Evolutionary conservation across 2,797 vertebrate species (phyloP), one percentile per base, ranked within the genome.

Genomic region (Acipenser ruthenus): DNA sequence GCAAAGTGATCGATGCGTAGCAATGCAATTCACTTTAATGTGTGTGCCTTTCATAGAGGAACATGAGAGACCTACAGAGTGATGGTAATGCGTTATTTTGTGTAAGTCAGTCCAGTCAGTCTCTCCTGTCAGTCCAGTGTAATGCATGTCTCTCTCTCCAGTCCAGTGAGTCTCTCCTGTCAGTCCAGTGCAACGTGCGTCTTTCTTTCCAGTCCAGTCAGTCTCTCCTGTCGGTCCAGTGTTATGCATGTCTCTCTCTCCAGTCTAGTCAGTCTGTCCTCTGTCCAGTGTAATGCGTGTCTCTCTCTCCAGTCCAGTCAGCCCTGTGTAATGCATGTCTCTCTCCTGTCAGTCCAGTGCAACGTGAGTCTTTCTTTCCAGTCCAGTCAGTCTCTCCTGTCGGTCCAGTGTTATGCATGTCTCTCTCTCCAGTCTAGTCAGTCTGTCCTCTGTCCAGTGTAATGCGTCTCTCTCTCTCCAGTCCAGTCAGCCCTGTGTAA

Each of bases 341-440:
- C 15, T 18, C 15, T 18, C 15, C 15, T 18, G 15, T 12, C 8
- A 12, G 55, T 56, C 11, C 11, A 12, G 13, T 9, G 13, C 8
- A 47, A 47, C 6, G 49, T 69, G 5, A 60, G 12, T 70, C 50
- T 71, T 6, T 50, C 8, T 75, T 12, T 78, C 13, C 64, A 4
- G 6, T 12, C 10, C 60, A 18, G 15, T 18, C 15, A 18, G 15
- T 18, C 15, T 18, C 15, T 18, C 15, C 15, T 18, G 15, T 18
- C 15, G 1, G 15, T 18, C 1, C 15, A 18, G 15, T 18, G 15
- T 18, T 1, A 18, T 1, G 15, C 15, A 1, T 18, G 15, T 18
- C 15, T 18, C 15, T 18, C 49, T 52, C n/a, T 51, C 12, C 10
- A 52, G 49, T 51, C 49, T n/a, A n/a, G 37, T n/a, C 6, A 12